Evolutionary conservation across 2,797 vertebrate species (phyloP).

Genomic region (Pelodytes ibericus): DNA sequence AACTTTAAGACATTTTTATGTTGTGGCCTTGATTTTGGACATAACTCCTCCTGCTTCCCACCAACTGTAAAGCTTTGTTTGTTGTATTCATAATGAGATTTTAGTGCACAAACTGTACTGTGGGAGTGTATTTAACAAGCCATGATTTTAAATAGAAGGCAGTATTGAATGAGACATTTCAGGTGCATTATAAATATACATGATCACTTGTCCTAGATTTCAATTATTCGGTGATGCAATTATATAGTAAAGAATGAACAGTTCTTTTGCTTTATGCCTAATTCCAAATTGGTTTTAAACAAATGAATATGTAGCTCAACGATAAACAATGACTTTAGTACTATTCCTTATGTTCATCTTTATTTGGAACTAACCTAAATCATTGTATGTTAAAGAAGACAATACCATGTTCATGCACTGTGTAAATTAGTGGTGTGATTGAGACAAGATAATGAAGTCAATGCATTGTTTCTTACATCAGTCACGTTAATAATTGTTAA

Average conservation of each 20-base stretch:
- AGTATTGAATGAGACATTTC: conserved; percentile 23
- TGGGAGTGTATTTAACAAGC: conserved; percentile 14
- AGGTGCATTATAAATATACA: conserved; percentile 37
- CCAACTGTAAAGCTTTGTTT: conserved; percentile 1
- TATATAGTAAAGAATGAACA: conserved; percentile 27
- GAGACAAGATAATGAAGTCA: no score
- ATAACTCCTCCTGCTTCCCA: neutral
- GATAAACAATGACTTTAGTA: conserved; percentile 21
- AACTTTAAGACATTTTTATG: neutral
- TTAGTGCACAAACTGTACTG: neutral
- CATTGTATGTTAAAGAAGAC: neutral
- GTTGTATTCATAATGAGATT: conserved; percentile 5
- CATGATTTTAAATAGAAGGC: conserved; percentile 19
- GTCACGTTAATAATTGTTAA: no score
- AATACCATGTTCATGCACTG: neutral
- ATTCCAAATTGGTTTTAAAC: conserved; percentile 9
- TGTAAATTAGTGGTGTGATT: no score
- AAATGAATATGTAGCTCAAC: conserved; percentile 1
- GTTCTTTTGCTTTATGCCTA: conserved; percentile 19
- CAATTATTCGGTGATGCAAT: conserved; percentile 33
- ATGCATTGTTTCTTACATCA: no score
- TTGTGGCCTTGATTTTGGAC: neutral
- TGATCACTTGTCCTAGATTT: conserved; percentile 38
- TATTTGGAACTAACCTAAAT: neutral
- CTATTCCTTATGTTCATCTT: conserved; percentile 5